phyloP scores from a whole-genome alignment of 2,888 invertebrate genomes.

The Protophormia terraenovae region DNA sequence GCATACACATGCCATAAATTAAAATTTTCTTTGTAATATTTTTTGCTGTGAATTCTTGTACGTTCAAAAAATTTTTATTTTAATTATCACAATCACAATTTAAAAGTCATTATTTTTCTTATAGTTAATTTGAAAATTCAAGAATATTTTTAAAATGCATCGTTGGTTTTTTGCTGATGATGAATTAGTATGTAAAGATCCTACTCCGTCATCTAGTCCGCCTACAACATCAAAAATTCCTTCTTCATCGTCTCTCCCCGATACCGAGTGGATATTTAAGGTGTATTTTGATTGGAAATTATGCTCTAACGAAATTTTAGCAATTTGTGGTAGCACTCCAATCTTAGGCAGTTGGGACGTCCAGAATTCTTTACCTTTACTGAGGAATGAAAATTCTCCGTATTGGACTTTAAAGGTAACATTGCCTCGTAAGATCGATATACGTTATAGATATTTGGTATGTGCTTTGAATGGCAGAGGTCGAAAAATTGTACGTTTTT shows the following conservation, averaged over 20 bases:
- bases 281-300: conserved; percentile 36
- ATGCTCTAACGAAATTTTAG: conserved; percentile 52
- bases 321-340: conserved; percentile 49
- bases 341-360: conserved; percentile 52
- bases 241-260: not conserved
- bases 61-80: too few species aligned
- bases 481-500: conserved; percentile 83
- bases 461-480: conserved; percentile 72
- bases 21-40: too few species aligned
- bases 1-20: too few species aligned
- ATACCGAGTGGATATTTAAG: conserved; percentile 39
- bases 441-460: conserved; percentile 87
- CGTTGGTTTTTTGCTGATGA: conserved; percentile 61
- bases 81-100: too few species aligned
- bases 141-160: conserved; percentile 29
- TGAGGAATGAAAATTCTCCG: not conserved
- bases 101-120: not conserved
- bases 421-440: conserved; percentile 9
- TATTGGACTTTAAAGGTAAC: conserved; percentile 38
- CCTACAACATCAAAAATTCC: not conserved
- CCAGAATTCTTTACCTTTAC: conserved; percentile 32
- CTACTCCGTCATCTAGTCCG: not conserved
- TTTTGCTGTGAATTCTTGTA: too few species aligned
- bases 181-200: not conserved
- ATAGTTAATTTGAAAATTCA: not conserved